phyloP scores from a whole-genome alignment of 2,888 invertebrate species.

The Erpobdella octoculata region DNA sequence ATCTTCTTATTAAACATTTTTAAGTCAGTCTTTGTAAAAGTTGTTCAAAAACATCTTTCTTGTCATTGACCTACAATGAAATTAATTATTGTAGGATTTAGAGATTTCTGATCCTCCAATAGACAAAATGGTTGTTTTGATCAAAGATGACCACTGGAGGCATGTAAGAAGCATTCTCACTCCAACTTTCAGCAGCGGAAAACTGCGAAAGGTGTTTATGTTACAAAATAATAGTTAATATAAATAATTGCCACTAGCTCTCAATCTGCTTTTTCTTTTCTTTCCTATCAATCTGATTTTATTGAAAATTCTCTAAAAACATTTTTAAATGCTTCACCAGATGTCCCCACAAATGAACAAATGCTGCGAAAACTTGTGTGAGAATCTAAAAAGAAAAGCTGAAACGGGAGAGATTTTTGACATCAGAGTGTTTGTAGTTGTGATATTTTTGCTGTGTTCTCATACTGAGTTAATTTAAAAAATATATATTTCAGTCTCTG shows the following conservation, averaged over 20 bases:
- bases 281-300: no score
- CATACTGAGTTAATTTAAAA: neutral
- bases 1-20: no score
- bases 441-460: neutral
- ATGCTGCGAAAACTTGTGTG: constrained; percentile 15
- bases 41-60: no score
- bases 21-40: no score
- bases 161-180: constrained; percentile 28
- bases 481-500: constrained; percentile 21
- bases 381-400: constrained; percentile 4
- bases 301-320: no score
- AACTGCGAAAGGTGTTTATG: constrained; percentile 31
- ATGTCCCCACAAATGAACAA: constrained; percentile 18
- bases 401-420: neutral
- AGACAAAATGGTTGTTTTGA: constrained; percentile 24
- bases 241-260: no score
- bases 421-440: neutral
- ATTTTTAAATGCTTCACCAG: no score
- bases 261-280: no score
- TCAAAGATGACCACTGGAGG: constrained; percentile 33
- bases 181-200: constrained; percentile 32
- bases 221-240: no score
- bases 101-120: constrained; percentile 26
- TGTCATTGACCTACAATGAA: no score
- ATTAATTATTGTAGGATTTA: no score